These are phyloP conservation scores for Pseudonaja textilis DNA, from an alignment of 2,113 vertebrate genomes.

Conservation along the genomic window DNA sequence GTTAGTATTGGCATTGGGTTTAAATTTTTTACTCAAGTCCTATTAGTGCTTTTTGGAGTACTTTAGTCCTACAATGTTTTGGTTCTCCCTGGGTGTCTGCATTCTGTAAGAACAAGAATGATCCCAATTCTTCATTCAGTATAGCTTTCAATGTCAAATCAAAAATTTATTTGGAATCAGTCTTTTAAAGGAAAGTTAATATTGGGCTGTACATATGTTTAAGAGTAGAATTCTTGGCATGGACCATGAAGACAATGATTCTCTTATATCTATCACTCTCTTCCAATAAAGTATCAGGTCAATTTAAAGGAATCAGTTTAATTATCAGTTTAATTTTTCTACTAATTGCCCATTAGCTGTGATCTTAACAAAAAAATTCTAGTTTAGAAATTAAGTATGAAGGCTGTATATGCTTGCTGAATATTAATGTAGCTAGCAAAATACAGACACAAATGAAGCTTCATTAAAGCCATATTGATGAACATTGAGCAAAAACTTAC, in stretches of 20 bases:
- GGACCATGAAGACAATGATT: neutral
- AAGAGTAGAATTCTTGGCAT: conserved; percentile 8
- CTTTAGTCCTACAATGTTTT: neutral
- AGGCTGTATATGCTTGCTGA: neutral
- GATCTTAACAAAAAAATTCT: neutral
- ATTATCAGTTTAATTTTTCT: neutral
- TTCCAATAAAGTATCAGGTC: neutral
- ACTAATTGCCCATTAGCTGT: neutral
- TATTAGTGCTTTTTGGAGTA: conserved; percentile 11
- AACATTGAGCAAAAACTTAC: neutral
- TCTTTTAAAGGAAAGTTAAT: conserved; percentile 19
- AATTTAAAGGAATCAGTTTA: neutral
- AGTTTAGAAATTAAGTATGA: neutral
- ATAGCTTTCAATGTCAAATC: conserved; percentile 13
- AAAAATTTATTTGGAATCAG: neutral
- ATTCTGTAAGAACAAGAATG: conserved; percentile 29
- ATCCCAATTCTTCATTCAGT: conserved; percentile 28
- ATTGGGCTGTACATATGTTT: conserved; percentile 11
- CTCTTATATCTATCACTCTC: neutral
- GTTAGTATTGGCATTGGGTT: neutral
- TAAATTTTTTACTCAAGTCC: neutral
- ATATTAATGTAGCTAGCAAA: neutral
- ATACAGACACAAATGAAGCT: neutral
- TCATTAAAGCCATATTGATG: neutral
- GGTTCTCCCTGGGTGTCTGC: neutral